phyloP scores from a whole-genome alignment of 2,113 vertebrate genomes.

The Pluvialis apricaria region DNA sequence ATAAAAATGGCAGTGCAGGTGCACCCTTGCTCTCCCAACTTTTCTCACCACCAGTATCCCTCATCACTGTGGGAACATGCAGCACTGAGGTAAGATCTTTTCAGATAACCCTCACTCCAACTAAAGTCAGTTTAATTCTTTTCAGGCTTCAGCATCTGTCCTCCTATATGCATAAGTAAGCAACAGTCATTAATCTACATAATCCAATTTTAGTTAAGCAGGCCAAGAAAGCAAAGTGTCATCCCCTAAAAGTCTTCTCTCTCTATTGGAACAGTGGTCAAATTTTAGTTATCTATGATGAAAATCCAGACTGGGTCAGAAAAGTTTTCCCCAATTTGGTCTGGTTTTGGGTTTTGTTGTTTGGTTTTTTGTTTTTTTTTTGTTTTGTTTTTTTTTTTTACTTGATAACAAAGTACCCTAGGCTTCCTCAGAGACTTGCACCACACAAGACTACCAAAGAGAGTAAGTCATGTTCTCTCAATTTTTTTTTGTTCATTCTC shows the following conservation, averaged over 20 bases:
- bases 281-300: background rate
- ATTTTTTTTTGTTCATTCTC: background rate
- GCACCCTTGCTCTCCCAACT: background rate
- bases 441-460: background rate
- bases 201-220: background rate
- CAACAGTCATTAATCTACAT: background rate
- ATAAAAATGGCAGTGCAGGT: background rate
- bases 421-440: background rate
- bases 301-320: background rate
- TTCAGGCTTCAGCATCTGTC: background rate
- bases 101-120: background rate
- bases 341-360: too few relatives aligned
- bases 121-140: background rate
- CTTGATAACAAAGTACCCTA: background rate
- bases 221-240: background rate
- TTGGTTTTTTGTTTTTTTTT: too few relatives aligned
- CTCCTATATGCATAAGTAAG: background rate
- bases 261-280: background rate
- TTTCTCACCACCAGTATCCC: background rate
- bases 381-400: background rate
- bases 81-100: accelerated
- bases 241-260: background rate
- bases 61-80: background rate
- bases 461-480: background rate
- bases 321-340: background rate